Conservation (phyloP, 2,113 vertebrate species). For the Theristicus caerulescens region DNA sequence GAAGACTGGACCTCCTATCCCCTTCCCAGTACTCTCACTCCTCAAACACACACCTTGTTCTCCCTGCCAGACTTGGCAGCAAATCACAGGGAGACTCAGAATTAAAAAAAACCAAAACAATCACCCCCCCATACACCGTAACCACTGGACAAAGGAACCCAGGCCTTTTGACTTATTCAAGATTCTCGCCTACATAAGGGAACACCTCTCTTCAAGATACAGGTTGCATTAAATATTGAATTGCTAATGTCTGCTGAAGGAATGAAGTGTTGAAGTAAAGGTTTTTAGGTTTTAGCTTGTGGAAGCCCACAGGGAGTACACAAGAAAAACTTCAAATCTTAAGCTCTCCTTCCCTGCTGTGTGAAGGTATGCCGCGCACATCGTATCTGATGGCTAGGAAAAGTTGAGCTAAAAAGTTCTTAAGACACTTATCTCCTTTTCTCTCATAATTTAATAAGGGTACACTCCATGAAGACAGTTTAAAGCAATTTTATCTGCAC, state of each 20-base stretch:
- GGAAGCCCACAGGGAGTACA: neutral
- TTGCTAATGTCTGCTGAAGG: neutral
- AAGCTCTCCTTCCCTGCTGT: neutral
- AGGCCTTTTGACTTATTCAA: neutral
- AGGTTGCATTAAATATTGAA: neutral
- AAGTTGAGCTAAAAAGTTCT: neutral
- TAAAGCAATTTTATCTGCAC: neutral
- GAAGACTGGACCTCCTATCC: neutral
- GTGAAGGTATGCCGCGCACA: neutral
- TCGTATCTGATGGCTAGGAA: neutral
- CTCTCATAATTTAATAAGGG: neutral
- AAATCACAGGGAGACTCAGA: neutral
- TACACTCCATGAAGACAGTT: neutral
- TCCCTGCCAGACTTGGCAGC: neutral
- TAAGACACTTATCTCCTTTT: neutral
- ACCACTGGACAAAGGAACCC: neutral
- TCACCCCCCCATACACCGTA: no score
- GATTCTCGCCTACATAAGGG: neutral
- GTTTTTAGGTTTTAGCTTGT: neutral
- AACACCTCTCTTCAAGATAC: neutral
- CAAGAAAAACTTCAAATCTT: neutral
- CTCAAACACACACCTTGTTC: neutral
- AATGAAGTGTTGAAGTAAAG: neutral
- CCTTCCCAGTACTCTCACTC: neutral
- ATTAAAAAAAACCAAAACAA: neutral